Evolutionary conservation across 2,113 vertebrate species (phyloP), one percentile per base, ranked within the genome.

Genomic region (Polypterus bichir): DNA sequence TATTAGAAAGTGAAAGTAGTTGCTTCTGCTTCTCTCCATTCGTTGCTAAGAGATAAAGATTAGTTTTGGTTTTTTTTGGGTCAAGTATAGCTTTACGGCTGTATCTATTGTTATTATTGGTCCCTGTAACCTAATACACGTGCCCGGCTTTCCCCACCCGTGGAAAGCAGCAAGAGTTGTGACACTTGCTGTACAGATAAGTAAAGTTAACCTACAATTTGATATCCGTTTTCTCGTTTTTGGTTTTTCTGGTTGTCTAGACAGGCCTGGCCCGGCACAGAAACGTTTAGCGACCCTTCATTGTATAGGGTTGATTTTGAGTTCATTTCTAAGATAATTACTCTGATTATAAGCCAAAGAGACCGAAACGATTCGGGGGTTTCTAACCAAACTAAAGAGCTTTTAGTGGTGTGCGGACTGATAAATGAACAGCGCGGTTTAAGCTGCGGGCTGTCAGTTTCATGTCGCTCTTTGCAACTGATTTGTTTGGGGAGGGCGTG

Each of bases 1-100:
- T 27, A 2, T 27, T 27, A 27, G 27, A 27, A 27, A 27, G 27
- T 27, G 27, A 27, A 27, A 27, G 27, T 27, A 27, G 27, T 1
- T 27, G 27, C 27, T 27, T 74, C 75, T 66, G 51, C 59, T 68
- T 9, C 71, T 62, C 58, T 69, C 60, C n/a, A 60, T n/a, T 66
- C 48, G 64, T 68, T 68, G 57, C 59, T 61, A 53, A 65, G 56
- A 8, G 64, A 53, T 54, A 57, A 60, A 3, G 70, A 27, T 27
- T 57, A 59, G 59, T 71, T 57, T 7, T 52, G 46, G 48, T 6
- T 7, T 8, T 27, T 8, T 51, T 4, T 10, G 3, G 49, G 54
- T 44, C 65, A 62, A 64, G 3, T 46, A 0, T 6, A 4, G 4
- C 1, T 7, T 52, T 52, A 10, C 7, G 10, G 7, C 51, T 52